Percentiles rank a stretch among this genome's conserved stretches.
phyloP scores from a whole-genome alignment of 2,113 vertebrate genomes.

The Dasypus novemcinctus region DNA sequence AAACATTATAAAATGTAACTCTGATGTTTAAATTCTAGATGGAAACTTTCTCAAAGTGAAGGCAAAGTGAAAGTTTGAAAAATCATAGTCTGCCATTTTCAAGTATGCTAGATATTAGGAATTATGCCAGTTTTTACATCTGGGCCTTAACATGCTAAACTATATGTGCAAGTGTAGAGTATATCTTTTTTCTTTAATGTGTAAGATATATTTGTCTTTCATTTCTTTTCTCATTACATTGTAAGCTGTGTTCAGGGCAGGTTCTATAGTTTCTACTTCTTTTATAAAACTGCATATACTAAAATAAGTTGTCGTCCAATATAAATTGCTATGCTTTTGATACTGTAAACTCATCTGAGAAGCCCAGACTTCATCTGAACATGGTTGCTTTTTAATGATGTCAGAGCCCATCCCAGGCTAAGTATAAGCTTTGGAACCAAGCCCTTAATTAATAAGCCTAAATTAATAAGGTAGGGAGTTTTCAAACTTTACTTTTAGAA shows the following conservation, averaged over 20 bases:
- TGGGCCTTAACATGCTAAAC: neutral
- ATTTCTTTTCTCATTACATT: neutral
- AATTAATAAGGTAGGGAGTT: neutral
- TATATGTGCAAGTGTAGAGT: neutral
- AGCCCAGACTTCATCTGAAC: neutral
- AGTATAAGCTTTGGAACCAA: neutral
- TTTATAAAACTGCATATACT: neutral
- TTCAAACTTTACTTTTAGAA: constrained; percentile 36
- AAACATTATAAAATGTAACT: constrained; percentile 28
- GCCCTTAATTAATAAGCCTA: neutral
- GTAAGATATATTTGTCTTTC: neutral
- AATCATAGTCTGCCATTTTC: constrained; percentile 9
- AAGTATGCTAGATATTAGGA: neutral
- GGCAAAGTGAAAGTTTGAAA: neutral
- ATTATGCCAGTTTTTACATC: neutral
- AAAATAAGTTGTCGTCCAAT: neutral
- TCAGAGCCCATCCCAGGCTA: neutral
- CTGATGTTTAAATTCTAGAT: constrained; percentile 29
- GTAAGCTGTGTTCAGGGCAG: neutral
- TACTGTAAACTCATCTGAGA: neutral
- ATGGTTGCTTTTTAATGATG: neutral
- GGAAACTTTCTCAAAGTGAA: neutral
- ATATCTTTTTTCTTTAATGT: neutral
- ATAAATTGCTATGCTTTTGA: constrained; percentile 8
- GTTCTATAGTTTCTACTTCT: neutral